Conservation (phyloP, 1,140 invertebrate genomes). For the Brachionus asplanchnoidis region DNA sequence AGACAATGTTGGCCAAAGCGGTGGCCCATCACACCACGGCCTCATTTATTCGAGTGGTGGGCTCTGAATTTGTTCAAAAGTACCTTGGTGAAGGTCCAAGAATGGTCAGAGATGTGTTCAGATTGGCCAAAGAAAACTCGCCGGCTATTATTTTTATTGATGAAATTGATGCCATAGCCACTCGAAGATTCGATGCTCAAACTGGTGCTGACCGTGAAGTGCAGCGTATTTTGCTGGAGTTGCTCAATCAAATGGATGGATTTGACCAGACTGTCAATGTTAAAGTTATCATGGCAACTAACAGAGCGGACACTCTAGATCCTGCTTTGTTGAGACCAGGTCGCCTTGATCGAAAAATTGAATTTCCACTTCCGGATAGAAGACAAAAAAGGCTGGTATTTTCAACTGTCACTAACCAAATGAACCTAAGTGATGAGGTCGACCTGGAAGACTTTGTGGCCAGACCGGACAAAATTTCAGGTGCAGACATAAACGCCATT, state of each 20-base stretch:
- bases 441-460: conserved; percentile 98
- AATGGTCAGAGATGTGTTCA: conserved; percentile 98
- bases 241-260: conserved; percentile 99
- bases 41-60: conserved; percentile 95
- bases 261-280: conserved; percentile 99
- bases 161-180: conserved; percentile 92
- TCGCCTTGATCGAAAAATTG: conserved; percentile 94
- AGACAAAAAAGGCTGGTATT: conserved; percentile 96
- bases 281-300: conserved; percentile 99
- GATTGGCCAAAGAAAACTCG: conserved; percentile 96
- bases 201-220: conserved; percentile 97
- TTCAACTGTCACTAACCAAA: conserved; percentile 92
- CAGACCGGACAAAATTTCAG: conserved; percentile 92
- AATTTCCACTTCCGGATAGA: conserved; percentile 94
- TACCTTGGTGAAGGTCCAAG: conserved; percentile 96
- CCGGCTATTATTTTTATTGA: conserved; percentile 98
- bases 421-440: conserved; percentile 99
- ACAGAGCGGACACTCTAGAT: conserved; percentile 94
- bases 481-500: conserved; percentile 98
- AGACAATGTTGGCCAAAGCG: conserved; percentile 98
- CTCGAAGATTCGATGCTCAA: conserved; percentile 96
- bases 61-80: conserved; percentile 99
- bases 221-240: conserved; percentile 90
- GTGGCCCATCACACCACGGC: conserved; percentile 92
- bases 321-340: conserved; percentile 93